Percentiles rank a stretch among this genome's conserved stretches.
phyloP scores from a whole-genome alignment of 2,113 vertebrate species.

The Oxyura jamaicensis region DNA sequence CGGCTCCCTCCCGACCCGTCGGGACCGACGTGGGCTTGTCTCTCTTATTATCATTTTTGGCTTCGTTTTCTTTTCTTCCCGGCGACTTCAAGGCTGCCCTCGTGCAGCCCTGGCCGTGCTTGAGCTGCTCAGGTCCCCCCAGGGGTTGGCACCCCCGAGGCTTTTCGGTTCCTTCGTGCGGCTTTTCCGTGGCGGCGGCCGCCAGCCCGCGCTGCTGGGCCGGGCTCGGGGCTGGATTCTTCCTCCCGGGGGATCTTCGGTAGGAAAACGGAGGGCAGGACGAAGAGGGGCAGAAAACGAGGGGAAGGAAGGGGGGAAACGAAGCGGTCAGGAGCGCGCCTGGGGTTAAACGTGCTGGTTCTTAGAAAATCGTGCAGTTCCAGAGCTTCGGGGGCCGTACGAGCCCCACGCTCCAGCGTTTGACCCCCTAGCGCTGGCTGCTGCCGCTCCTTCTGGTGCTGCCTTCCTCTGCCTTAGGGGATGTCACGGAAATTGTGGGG shows the following conservation, averaged over 20 bases:
- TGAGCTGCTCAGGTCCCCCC: too few relatives aligned
- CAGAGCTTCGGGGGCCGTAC: neutral
- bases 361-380: neutral
- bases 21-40: neutral
- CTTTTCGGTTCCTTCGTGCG: too few relatives aligned
- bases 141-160: too few relatives aligned
- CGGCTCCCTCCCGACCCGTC: neutral
- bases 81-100: neutral
- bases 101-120: neutral
- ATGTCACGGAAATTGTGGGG: rapidly evolving
- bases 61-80: rapidly evolving
- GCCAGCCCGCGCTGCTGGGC: too few relatives aligned
- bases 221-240: too few relatives aligned
- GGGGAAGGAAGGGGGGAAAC: neutral
- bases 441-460: neutral
- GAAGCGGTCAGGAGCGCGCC: too few relatives aligned
- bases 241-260: too few relatives aligned
- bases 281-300: neutral
- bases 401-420: rapidly evolving
- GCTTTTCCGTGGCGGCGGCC: too few relatives aligned
- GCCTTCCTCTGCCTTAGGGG: rapidly evolving
- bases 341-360: neutral
- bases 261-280: too few relatives aligned
- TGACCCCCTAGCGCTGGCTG: rapidly evolving
- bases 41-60: too few relatives aligned